Percentiles rank a stretch among this genome's conserved stretches.
phyloP scores from a whole-genome alignment of 1,140 invertebrate species.

The Medauroidea extradentata region DNA sequence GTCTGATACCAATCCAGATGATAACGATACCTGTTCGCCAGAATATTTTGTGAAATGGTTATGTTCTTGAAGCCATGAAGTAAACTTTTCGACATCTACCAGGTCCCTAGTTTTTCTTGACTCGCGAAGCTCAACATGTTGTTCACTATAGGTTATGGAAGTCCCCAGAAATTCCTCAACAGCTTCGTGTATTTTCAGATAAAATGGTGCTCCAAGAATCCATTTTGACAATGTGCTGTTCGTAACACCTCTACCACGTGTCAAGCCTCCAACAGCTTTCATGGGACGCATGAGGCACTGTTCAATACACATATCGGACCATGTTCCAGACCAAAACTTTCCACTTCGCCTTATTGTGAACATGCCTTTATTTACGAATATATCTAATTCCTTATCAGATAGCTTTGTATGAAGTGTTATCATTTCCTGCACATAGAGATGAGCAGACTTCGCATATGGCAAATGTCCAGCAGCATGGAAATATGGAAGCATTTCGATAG shows the following conservation, averaged over 20 bases:
- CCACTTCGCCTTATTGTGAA: slow-evolving; percentile 15
- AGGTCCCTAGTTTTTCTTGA: slow-evolving; percentile 2
- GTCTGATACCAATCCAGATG: background rate
- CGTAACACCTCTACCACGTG: background rate
- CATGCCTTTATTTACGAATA: too few species aligned
- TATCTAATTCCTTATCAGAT: too few species aligned
- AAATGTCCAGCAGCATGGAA: too few species aligned
- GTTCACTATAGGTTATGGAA: too few species aligned
- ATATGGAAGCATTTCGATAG: too few species aligned
- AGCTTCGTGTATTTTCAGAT: background rate
- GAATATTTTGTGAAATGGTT: background rate
- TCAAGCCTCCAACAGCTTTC: slow-evolving; percentile 26
- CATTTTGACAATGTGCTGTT: background rate
- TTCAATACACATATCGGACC: slow-evolving; percentile 39
- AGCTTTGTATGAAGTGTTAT: too few species aligned
- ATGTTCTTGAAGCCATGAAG: background rate
- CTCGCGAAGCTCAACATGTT: background rate
- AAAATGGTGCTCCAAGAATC: background rate
- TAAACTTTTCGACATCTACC: background rate
- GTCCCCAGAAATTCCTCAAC: background rate
- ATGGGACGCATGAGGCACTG: slow-evolving; percentile 36
- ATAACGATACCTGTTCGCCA: background rate
- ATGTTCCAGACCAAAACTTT: slow-evolving; percentile 42
- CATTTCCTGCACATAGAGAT: too few species aligned
- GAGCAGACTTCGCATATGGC: too few species aligned